These are phyloP conservation scores for Cryptosula pallasiana DNA, from an alignment of 2,888 invertebrate species.

Conservation along the genomic window DNA sequence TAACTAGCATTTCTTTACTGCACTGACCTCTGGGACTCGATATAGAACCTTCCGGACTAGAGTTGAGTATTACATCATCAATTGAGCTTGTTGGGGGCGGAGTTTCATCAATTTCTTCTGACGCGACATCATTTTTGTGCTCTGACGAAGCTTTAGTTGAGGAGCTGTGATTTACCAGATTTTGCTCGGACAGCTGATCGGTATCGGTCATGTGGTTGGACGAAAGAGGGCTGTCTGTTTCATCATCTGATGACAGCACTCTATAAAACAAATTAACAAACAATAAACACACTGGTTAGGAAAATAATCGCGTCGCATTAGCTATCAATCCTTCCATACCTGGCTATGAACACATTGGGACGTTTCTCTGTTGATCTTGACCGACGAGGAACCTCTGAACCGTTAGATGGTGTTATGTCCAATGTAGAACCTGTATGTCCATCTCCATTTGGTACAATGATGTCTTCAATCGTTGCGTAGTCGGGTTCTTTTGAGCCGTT, in stretches of 20 bases:
- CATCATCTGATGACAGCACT: not conserved
- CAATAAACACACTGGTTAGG: no score
- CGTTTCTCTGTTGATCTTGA: not conserved
- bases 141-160: not conserved
- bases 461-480: conserved; percentile 17
- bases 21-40: conserved; percentile 14
- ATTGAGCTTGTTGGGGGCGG: conserved; percentile 19
- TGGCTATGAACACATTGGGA: not conserved
- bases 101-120: not conserved
- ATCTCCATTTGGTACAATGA: not conserved
- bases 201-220: not conserved
- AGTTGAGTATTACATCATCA: not conserved
- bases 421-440: not conserved
- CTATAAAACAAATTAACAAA: not conserved
- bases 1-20: no score
- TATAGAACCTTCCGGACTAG: not conserved
- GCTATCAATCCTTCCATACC: no score
- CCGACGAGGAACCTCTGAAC: not conserved
- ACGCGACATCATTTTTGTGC: not conserved
- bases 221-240: not conserved
- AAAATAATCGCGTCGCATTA: no score
- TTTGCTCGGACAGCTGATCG: not conserved
- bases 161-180: not conserved
- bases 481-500: conserved; percentile 1
- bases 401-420: not conserved